Evolutionary conservation across 2,113 vertebrate genomes (phyloP).

Genomic region (Melanocharis versteri): DNA sequence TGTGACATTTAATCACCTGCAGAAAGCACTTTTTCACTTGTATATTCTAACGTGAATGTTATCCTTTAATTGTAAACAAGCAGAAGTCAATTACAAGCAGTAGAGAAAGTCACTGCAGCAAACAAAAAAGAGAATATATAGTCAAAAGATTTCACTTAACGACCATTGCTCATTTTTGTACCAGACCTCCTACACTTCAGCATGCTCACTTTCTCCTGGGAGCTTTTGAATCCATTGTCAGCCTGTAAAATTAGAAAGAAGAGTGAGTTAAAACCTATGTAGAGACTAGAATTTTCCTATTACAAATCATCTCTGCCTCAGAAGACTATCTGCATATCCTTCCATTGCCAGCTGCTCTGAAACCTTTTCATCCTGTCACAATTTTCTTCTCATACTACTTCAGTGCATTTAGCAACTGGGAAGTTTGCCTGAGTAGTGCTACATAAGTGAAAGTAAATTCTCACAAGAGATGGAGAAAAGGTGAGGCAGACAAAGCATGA

Average conservation of each 20-base stretch:
- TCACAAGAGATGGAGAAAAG: background rate
- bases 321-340: constrained; percentile 15
- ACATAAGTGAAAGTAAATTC: background rate
- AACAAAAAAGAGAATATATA: constrained; percentile 40
- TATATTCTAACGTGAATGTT: constrained; percentile 38
- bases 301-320: constrained; percentile 1
- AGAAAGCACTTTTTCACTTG: constrained; percentile 58
- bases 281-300: background rate
- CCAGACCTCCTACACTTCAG: constrained; percentile 27
- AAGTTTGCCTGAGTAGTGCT: background rate
- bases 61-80: constrained; percentile 68
- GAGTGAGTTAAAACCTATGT: constrained; percentile 1
- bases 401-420: background rate
- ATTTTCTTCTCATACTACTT: background rate
- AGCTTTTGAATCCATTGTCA: constrained; percentile 29
- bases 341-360: constrained; percentile 22
- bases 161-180: constrained; percentile 10
- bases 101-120: constrained; percentile 20
- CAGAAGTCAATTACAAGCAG: constrained; percentile 29
- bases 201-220: constrained; percentile 30
- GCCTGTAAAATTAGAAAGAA: constrained; percentile 42
- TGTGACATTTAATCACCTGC: constrained; percentile 43
- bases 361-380: background rate
- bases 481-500: background rate
- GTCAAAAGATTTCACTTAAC: constrained; percentile 61